Evolutionary conservation across 2,113 vertebrate species (phyloP), one percentile per base, ranked within the genome.

Genomic region (Phycodurus eques): DNA sequence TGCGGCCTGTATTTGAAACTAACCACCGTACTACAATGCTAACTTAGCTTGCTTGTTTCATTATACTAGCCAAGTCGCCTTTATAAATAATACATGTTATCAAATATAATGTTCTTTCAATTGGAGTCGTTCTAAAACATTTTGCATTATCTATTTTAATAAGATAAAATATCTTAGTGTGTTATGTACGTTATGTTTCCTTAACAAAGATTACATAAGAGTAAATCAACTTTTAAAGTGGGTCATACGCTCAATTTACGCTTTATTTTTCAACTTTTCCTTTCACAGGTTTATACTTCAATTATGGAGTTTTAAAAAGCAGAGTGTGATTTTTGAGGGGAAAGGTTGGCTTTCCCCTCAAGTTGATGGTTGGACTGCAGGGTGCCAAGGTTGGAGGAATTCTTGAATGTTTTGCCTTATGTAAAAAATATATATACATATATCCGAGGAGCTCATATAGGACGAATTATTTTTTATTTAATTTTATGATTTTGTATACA

Each of bases 231-330:
- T n/a, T 54, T n/a, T 15, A 60, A 15, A 15, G 31, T 59, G 56
- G 4, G 2, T 1, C 1, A 33, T 15, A 4, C 13, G 8, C 10
- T 15, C 5, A n/a, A 44, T 42, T 11, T 12, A 5, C 12, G 44
- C 2, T 51, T 65, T 19, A 2, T 51, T 35, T 35, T 51, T 59
- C 5, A 13, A 1, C 15, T 68, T 42, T 84, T 76, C 89, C 80
- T 82, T 89, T 69, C 84, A 47, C 77, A 99, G 97, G 95, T 90
- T 75, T 89, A 88, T 83, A 76, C 92, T 90, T 94, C 95, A 98
- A 99, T 98, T 95, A 99, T 98, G 98, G 98, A 94, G 95, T 93
- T 95, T 83, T 99, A 87, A 95, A 95, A 92, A 87, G 79, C 59
- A 71, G 69, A 60, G 65, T 35, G 75, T 35, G 85, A 54, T 35